A percentile compares a stretch with the other conserved stretches of the same genome.
Evolutionary conservation across 2,113 vertebrate species (phyloP).

Genomic region (Amazona guildingii): DNA sequence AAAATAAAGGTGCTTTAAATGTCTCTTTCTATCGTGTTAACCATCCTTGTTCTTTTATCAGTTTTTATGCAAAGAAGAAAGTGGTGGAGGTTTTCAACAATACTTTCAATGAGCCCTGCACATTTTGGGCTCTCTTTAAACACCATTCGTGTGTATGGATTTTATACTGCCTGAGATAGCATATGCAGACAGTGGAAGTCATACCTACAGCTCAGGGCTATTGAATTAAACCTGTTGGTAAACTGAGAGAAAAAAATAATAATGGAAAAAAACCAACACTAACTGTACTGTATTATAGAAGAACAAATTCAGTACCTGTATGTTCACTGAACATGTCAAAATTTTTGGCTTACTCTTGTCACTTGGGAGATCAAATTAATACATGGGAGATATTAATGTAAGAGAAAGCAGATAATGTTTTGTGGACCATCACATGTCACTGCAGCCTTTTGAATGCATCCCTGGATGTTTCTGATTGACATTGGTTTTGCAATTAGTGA

Average conservation of each 20-base stretch:
- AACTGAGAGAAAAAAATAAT: not conserved
- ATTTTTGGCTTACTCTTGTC: not conserved
- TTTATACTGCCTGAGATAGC: not conserved
- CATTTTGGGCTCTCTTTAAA: not conserved
- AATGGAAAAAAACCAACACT: not conserved
- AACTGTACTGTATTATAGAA: not conserved
- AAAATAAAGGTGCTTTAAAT: not conserved
- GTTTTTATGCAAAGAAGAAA: not conserved
- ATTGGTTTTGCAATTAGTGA: not conserved
- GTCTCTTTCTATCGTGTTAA: not conserved
- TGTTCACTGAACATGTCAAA: not conserved
- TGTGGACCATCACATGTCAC: not conserved
- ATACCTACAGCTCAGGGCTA: not conserved
- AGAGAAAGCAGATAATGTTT: not conserved
- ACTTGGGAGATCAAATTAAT: not conserved
- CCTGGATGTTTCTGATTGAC: not conserved
- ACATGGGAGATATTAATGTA: not conserved
- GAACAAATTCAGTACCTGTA: not conserved
- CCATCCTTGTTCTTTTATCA: not conserved
- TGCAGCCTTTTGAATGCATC: not conserved
- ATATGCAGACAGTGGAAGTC: not conserved
- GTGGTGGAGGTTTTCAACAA: not conserved
- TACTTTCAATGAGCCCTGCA: not conserved
- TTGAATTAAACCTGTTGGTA: not conserved
- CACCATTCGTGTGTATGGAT: accelerated